phyloP scores from a whole-genome alignment of 2,797 vertebrate genomes.

The Sorex maritimensis region DNA sequence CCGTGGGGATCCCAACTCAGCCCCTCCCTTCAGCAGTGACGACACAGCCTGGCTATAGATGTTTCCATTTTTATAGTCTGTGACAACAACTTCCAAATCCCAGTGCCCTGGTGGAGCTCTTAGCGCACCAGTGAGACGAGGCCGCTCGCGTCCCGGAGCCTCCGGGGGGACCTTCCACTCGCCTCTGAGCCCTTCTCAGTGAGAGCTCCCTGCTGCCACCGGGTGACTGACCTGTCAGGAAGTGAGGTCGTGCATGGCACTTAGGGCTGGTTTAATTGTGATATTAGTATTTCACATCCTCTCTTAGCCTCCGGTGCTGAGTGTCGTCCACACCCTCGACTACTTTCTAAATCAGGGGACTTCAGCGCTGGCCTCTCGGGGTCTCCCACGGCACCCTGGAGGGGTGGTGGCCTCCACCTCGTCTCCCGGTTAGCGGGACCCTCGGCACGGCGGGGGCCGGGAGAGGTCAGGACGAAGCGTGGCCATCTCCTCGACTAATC shows the following conservation, averaged over 20 bases:
- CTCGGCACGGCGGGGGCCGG: no score
- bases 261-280: not conserved
- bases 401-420: not conserved
- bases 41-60: not conserved
- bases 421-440: not conserved
- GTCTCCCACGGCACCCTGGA: not conserved
- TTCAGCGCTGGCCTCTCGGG: not conserved
- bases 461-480: not conserved
- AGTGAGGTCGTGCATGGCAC: not conserved
- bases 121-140: not conserved
- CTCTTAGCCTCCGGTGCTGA: not conserved
- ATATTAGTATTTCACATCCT: not conserved
- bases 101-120: not conserved
- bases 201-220: not conserved
- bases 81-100: not conserved
- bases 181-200: not conserved
- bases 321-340: not conserved
- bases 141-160: not conserved
- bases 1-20: no score
- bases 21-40: no score
- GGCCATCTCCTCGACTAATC: not conserved
- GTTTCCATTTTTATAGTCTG: not conserved
- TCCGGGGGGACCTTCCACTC: not conserved
- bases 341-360: not conserved
- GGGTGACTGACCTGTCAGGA: not conserved